Conservation (phyloP, 2,888 invertebrate species). For the Acronicta aceris region DNA sequence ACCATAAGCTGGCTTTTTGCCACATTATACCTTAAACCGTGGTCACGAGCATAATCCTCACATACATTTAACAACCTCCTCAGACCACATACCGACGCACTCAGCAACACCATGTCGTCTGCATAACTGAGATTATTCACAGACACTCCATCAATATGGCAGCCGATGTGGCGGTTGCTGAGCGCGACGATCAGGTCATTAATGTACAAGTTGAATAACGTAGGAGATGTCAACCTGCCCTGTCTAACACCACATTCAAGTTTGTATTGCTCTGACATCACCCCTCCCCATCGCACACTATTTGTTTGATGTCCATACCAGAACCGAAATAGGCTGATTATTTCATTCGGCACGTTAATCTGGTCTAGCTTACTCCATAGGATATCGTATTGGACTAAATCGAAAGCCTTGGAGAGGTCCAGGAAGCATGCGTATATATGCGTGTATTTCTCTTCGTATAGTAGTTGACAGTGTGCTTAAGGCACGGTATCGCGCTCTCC, state of each 20-base stretch:
- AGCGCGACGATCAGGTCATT: conserved; percentile 4
- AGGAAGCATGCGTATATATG: neutral
- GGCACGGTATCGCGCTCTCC: neutral
- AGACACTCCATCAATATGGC: conserved; percentile 8
- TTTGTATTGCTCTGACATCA: conserved; percentile 4
- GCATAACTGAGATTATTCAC: conserved; percentile 9
- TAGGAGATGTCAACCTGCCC: conserved; percentile 3
- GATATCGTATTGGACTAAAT: neutral
- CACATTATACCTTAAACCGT: conserved; percentile 10
- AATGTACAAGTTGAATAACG: neutral
- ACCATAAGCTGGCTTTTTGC: conserved; percentile 10
- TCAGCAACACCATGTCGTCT: conserved; percentile 12
- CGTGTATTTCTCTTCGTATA: neutral
- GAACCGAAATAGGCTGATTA: conserved; percentile 1
- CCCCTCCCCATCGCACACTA: conserved; percentile 7
- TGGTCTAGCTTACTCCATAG: neutral
- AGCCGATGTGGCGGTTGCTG: conserved; percentile 2
- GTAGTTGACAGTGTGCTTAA: conserved; percentile 3
- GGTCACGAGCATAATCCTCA: conserved; percentile 8
- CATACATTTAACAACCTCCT: conserved; percentile 5
- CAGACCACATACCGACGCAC: conserved; percentile 5
- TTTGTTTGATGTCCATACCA: conserved; percentile 12
- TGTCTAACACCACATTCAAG: conserved; percentile 7
- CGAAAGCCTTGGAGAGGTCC: neutral
- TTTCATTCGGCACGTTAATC: conserved; percentile 3